These are phyloP conservation scores for Phortica okadai DNA, from an alignment of 2,888 invertebrate species.

Conservation along the genomic window DNA sequence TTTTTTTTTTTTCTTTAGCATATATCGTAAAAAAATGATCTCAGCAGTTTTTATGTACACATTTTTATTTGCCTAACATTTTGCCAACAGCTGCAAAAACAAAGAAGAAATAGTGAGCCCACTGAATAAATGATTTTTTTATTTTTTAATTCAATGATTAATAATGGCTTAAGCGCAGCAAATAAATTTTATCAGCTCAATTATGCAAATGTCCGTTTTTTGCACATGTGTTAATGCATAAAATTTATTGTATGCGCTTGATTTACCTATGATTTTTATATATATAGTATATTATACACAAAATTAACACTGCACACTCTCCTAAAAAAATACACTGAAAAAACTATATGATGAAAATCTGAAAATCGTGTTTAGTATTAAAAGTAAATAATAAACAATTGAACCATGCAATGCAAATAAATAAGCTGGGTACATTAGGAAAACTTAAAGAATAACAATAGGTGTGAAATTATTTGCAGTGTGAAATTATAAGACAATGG, in stretches of 20 bases:
- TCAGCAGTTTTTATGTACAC: constrained; percentile 53
- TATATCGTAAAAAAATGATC: constrained; percentile 53
- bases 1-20: background rate
- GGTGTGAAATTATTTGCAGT: no score
- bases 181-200: constrained; percentile 33
- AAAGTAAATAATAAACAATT: constrained; percentile 28
- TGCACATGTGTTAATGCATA: constrained; percentile 1
- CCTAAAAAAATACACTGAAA: constrained; percentile 11
- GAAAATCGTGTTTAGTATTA: constrained; percentile 30
- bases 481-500: no score
- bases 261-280: background rate
- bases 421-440: background rate
- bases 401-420: background rate
- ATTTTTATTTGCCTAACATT: background rate
- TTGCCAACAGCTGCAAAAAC: background rate
- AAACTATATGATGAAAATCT: constrained; percentile 23
- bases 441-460: no score
- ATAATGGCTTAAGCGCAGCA: constrained; percentile 27
- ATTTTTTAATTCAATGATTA: background rate
- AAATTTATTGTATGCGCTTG: constrained; percentile 45
- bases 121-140: constrained; percentile 11
- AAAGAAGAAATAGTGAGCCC: constrained; percentile 4
- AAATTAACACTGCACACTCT: background rate
- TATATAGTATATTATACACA: background rate
- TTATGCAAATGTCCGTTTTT: background rate